Evolutionary conservation across 2,797 vertebrate species (phyloP), one percentile per base, ranked within the genome.

Genomic region (Ctenopoma multispine): DNA sequence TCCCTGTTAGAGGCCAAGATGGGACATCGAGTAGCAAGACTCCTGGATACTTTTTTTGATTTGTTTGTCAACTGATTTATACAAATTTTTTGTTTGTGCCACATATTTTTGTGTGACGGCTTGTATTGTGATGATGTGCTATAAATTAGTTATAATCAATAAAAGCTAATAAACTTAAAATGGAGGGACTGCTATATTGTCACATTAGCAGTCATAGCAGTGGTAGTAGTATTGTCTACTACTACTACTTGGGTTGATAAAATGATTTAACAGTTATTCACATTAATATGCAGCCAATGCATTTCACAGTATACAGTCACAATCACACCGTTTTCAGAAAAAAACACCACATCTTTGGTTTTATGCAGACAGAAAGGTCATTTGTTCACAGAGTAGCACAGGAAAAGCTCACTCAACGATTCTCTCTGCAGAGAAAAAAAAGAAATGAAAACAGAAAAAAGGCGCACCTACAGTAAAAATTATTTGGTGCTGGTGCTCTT

Each of bases 1-100:
- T 50, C 41, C 4, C 4, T 89, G 5, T 47, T 91, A 0, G 62
- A 84, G 34, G 55, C 51, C 17, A 91, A 82, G 80, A 79, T 54
- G 54, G 78, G 23, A 72, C 80, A 82, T 11, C 55, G 1, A 7
- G 10, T 86, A 6, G 80, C 72, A 1, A 79, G 65, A 74, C 0
- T 91, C 55, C 72, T 92, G 64, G 91, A 91, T 56, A 0, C 15
- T 27, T 0, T 92, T 24, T 90, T 91, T 76, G 89, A 92, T 21
- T 21, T 72, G 8, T 89, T 89, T 84, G 18, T 85, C 18, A 90
- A 90, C 75, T 89, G 80, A 88, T 57, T 36, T 8, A 4, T 20
- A 1, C 41, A 17, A 34, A 6, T 3, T 3, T 31, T 43, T 49
- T 9, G 49, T 24, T 46, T 44, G 20, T 24, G n/a, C 11, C 7